Base-by-base conservation (phyloP, 2,113 vertebrate species). In the Nesogale talazaci region DNA sequence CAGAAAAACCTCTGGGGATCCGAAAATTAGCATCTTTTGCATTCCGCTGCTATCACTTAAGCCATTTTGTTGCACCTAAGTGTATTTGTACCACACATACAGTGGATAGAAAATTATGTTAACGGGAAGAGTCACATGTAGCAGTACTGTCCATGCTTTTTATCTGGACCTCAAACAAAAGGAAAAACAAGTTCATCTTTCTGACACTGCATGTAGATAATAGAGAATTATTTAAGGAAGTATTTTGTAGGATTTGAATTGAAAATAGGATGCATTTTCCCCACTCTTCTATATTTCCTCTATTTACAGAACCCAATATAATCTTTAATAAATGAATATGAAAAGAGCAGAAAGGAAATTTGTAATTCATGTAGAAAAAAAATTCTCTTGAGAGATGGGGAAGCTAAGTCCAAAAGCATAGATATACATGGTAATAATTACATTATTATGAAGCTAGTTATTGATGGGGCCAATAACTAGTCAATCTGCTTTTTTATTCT, bases 161-260 rank as follows among this genome's bases (percentile, higher is more conserved):
- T 80, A 63, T 78, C 56, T 91, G 65, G 25, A 91, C 87, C 6
- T 4, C 75, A 94, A 86, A 65, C 38, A 90, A 74, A 65, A 6
- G 31, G 23, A 88, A 95, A 95, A 90, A 19, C 10, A 80, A 56
- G 25, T 10, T 56, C n/a, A 31, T 75, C 94, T 75, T 70, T 78
- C 57, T 87, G 78, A 1, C 65, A 94, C 84, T 93, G 69, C 16
- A 90, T 77, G 20, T 72, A 67, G 27, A 81, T 77, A 94, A 90
- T 3, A 85, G 46, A 87, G 46, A 87, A 79, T 90, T 87, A 76
- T 23, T 91, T 57, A 83, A 91, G 57, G 40, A 46, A 42, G 25
- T 82, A 40, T 87, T 93, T 95, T 69, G 6, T 72, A 82, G 34
- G 61, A n/a, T 38, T 23, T 27, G 1, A 78, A 79, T 65, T 52